phyloP scores from a whole-genome alignment of 2,888 invertebrate genomes.

The Ophion costatus region DNA sequence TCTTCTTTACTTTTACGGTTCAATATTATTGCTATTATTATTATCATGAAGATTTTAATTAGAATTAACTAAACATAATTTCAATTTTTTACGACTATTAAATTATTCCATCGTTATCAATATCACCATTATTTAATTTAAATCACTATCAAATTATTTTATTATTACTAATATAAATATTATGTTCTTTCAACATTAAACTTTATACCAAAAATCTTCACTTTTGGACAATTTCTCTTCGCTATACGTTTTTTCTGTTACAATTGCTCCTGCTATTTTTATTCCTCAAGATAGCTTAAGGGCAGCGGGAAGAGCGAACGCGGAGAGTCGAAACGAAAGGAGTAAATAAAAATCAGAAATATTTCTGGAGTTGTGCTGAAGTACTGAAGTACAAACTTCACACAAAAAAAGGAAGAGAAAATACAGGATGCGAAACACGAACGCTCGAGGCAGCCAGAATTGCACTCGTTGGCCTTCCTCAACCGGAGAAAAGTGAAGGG shows the following conservation, averaged over 20 bases:
- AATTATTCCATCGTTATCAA: neutral
- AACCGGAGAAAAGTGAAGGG: constrained; percentile 32
- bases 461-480: constrained; percentile 39
- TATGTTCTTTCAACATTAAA: neutral
- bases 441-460: constrained; percentile 27
- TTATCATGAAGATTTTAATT: neutral
- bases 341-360: neutral
- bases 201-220: neutral
- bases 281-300: neutral
- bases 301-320: neutral
- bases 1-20: no score
- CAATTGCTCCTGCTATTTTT: neutral
- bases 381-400: neutral
- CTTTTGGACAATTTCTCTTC: neutral
- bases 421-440: constrained; percentile 20
- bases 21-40: no score
- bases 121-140: neutral
- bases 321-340: neutral
- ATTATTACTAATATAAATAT: neutral
- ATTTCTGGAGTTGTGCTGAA: neutral
- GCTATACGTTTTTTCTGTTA: neutral
- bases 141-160: neutral
- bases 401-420: neutral
- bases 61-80: neutral
- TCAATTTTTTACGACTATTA: neutral